These are phyloP conservation scores for Salvelinus namaycush DNA, from an alignment of 2,113 vertebrate genomes.

Conservation along the genomic window DNA sequence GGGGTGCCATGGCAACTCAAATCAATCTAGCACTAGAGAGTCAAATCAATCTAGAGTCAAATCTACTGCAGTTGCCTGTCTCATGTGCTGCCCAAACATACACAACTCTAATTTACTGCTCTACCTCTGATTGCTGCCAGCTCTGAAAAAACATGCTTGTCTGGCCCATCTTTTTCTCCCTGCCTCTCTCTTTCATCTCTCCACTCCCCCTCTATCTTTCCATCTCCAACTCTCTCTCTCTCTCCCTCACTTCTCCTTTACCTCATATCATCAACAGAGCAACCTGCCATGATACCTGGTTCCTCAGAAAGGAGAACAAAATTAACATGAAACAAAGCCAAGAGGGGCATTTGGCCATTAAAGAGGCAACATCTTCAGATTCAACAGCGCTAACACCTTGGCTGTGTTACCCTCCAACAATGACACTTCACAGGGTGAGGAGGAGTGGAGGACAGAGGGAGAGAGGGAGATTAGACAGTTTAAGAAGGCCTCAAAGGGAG, in stretches of 20 bases:
- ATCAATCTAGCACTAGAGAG: not conserved
- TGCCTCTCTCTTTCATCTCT: not conserved
- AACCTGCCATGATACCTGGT: no score
- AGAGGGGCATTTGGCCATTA: no score
- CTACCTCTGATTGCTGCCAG: not conserved
- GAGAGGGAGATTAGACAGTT: not conserved
- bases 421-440: not conserved
- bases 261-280: no score
- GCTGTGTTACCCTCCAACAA: not conserved
- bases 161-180: no score
- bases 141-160: not conserved
- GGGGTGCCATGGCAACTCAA: slow-evolving; percentile 19
- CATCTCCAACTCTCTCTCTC: no score
- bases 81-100: not conserved
- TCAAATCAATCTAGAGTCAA: slow-evolving; percentile 3
- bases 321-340: no score
- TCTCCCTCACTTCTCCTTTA: no score
- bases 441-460: not conserved
- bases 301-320: no score
- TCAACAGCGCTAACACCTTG: not conserved
- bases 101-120: not conserved
- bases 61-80: not conserved
- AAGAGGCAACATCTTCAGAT: no score
- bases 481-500: not conserved
- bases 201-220: no score